These are phyloP conservation scores for Bos taurus DNA, from an alignment of 2,113 vertebrate species.

Conservation along the genomic window ARS-UCD2.0 NC_037339.1:40942501-40943000, in stretches of 20 bases:
- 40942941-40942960: neutral
- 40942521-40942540: neutral
- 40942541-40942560: neutral
- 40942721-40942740: neutral
- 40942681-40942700: neutral
- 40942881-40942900: neutral
- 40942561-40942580: neutral
- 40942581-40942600: neutral
- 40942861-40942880: neutral
- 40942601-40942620: neutral
- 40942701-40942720: neutral
- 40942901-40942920: neutral
- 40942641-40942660: neutral
- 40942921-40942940: neutral
- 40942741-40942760: neutral
- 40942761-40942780: neutral
- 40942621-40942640: neutral
- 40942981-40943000: neutral
- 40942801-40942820: neutral
- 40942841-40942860: neutral
- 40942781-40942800: neutral
- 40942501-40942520: neutral
- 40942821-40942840: neutral
- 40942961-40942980: neutral
- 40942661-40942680: neutral